Conservation (phyloP, 30 jellyfish, hydroid and myxozoan genomes). For the Mastigias papua region DNA sequence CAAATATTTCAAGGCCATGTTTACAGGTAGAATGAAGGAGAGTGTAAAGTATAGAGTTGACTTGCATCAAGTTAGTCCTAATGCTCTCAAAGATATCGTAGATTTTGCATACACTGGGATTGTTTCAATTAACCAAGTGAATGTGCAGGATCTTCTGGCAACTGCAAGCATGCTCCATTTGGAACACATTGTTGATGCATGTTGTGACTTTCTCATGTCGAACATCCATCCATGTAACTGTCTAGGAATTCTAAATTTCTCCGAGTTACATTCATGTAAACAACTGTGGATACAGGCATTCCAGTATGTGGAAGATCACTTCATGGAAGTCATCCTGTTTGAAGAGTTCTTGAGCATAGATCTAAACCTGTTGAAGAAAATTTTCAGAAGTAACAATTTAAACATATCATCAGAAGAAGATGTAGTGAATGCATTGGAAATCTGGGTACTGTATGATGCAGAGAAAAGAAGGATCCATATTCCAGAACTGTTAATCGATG, state of each 20-base stretch:
- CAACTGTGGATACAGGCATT: slow-evolving; percentile 72
- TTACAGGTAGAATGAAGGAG: slow-evolving; percentile 90
- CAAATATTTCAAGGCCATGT: slow-evolving; percentile 94
- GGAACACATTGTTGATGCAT: slow-evolving; percentile 85
- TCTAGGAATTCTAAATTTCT: slow-evolving; percentile 76
- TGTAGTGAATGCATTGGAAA: slow-evolving; percentile 76
- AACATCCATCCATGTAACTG: slow-evolving; percentile 89
- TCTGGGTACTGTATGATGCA: slow-evolving; percentile 75
- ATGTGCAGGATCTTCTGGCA: slow-evolving; percentile 85
- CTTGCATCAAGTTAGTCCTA: slow-evolving; percentile 77
- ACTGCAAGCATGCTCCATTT: slow-evolving; percentile 90
- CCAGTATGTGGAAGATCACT: slow-evolving; percentile 73
- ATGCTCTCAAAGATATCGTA: slow-evolving; percentile 66
- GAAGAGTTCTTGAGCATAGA: slow-evolving; percentile 77
- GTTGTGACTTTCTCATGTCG: slow-evolving; percentile 83
- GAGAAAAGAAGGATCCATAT: slow-evolving; percentile 69
- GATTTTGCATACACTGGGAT: slow-evolving; percentile 92
- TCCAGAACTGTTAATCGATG: slow-evolving; percentile 64
- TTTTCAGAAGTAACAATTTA: slow-evolving; percentile 63
- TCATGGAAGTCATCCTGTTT: slow-evolving; percentile 61
- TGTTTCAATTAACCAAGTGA: slow-evolving; percentile 56
- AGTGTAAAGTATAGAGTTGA: slow-evolving; percentile 64
- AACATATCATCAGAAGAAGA: slow-evolving; percentile 85
- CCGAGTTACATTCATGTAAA: slow-evolving; percentile 82
- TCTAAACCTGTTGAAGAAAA: slow-evolving; percentile 36